Base-by-base conservation (phyloP, 2,888 invertebrate genomes). In the Lissonota sp. region DNA sequence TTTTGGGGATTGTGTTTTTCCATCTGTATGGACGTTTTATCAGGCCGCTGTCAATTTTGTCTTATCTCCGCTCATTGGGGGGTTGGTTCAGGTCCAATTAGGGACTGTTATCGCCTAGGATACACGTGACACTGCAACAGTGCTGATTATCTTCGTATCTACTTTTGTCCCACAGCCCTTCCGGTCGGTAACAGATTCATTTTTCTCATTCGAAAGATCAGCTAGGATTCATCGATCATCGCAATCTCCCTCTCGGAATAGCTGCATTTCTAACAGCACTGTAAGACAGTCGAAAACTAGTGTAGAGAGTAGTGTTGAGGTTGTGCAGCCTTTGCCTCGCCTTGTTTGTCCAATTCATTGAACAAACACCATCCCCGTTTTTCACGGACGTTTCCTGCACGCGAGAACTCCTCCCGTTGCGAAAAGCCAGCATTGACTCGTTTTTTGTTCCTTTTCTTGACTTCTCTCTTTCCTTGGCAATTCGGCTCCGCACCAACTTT, bases 271-370 rank as follows among this genome's bases (percentile, higher is more conserved):
- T 53, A 67, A 12, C 46, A 58, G 57, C 69, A 26, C 78, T 75
- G 84, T 80, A 73, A 8, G 44, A 2, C 44, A 8, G 44, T 44
- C 44, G 2, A 44, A 44, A 44, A 10, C 7, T 8, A 10, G 10
- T 44, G 55, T 53, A 72, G 70, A 80, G 72, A 44, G 26, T 39
- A 12, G 49, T 46, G 14, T 51, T n/a, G 42, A 12, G 40, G 49
- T n/a, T n/a, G 58, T 46, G 58, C 49, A 51, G n/a, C 67, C 58
- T 57, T 40, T 57, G 66, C 67, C 82, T 72, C 76, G 72, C 79
- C 82, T 82, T 84, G 82, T 83, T 85, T 83, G 82, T 82, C 71
- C 83, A 82, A 84, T 83, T 86, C 85, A 82, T 82, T 85, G 84
- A 74, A 82, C 80, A 83, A 84, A 83, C 81, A 82, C 71, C 62